Conservation (phyloP, 2,888 invertebrate genomes). For the Spisula solida region DNA sequence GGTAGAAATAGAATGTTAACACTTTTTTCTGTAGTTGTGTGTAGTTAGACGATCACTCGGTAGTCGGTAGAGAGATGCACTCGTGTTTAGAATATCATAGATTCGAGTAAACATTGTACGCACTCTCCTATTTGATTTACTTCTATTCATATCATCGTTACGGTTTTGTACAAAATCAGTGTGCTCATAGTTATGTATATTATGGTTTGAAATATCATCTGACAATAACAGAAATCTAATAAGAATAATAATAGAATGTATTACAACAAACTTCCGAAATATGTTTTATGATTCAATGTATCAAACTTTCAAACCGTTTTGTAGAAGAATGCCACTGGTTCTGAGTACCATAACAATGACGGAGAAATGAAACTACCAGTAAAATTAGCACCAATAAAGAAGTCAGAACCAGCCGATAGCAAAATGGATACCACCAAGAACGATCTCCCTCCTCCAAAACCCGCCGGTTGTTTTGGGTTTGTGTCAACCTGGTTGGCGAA, state of each 20-base stretch:
- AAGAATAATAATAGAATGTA: not conserved
- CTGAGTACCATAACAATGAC: not conserved
- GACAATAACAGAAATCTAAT: too few species aligned
- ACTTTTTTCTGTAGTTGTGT: not conserved
- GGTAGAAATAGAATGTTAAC: not conserved
- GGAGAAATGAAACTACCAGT: not conserved
- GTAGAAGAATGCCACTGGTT: not conserved
- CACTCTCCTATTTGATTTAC: too few species aligned
- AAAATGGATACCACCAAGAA: not conserved
- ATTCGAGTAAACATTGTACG: too few species aligned
- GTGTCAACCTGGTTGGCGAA: constrained; percentile 1
- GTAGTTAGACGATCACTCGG: too few species aligned
- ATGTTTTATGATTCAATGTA: not conserved
- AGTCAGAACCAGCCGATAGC: not conserved
- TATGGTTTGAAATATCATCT: too few species aligned
- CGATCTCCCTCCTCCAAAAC: not conserved
- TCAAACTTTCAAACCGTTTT: not conserved
- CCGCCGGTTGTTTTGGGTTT: not conserved
- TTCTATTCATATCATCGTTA: too few species aligned
- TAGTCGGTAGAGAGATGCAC: too few species aligned
- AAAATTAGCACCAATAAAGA: constrained; percentile 1
- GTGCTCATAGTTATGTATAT: too few species aligned
- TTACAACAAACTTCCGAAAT: not conserved
- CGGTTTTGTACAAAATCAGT: too few species aligned
- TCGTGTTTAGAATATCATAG: too few species aligned